Percentiles rank a stretch among this genome's conserved stretches.
phyloP scores from a whole-genome alignment of 2,888 invertebrate genomes.

The Zaprionus obscuricornis region DNA sequence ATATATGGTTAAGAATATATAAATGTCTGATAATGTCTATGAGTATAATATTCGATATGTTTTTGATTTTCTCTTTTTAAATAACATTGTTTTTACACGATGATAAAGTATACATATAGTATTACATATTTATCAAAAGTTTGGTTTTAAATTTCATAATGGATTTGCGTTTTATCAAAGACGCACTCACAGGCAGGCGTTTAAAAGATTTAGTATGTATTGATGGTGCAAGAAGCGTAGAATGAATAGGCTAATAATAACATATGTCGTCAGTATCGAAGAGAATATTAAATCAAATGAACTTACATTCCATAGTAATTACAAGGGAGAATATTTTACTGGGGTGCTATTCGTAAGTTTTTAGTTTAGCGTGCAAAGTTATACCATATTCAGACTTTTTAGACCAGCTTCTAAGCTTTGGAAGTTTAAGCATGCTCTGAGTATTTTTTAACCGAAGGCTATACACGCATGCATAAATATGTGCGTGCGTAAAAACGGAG shows the following conservation, averaged over 20 bases:
- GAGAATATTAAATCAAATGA: no score
- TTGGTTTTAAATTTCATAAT: conserved; percentile 16
- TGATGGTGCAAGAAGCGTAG: no score
- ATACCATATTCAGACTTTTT: no score
- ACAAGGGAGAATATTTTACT: no score
- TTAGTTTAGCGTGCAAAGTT: no score
- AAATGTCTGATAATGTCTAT: conserved; percentile 40
- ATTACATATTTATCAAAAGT: conserved; percentile 38
- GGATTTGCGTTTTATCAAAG: conserved; percentile 23
- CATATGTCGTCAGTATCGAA: conserved; percentile 28
- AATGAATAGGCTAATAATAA: conserved; percentile 27
- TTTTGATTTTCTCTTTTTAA: no score
- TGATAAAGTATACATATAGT: conserved; percentile 24
- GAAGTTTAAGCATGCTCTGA: conserved; percentile 26
- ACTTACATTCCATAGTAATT: no score
- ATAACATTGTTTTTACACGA: no score
- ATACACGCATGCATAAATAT: no score
- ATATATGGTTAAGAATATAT: conserved; percentile 49
- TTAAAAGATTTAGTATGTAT: conserved; percentile 37
- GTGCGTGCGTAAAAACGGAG: conserved; percentile 2
- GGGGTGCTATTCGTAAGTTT: no score
- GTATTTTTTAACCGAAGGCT: conserved; percentile 37
- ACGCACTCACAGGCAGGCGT: conserved; percentile 71
- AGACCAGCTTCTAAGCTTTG: no score
- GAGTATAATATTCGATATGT: conserved; percentile 45